Conservation (phyloP, 2,113 vertebrate species). For the Pelecanus crispus region DNA sequence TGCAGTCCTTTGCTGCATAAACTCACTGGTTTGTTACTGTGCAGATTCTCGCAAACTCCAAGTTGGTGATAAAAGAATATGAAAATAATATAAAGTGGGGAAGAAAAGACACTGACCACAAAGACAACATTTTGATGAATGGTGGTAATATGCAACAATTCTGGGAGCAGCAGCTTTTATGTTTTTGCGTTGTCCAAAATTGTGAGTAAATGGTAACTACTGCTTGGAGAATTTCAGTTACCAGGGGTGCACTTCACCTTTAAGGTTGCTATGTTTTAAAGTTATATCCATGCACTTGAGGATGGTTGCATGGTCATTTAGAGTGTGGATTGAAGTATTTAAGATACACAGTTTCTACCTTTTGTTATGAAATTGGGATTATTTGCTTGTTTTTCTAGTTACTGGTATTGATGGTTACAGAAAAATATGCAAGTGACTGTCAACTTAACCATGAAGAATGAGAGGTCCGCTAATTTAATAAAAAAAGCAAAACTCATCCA, state of each 20-base stretch:
- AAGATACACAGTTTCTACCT: not conserved
- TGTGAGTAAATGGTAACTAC: not conserved
- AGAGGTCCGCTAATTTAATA: not conserved
- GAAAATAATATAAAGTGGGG: not conserved
- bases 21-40: not conserved
- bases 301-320: not conserved
- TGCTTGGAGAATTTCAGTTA: not conserved
- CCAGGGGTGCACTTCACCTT: not conserved
- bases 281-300: not conserved
- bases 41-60: not conserved
- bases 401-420: not conserved
- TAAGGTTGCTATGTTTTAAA: not conserved
- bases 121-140: not conserved
- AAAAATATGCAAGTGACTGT: not conserved
- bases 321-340: not conserved
- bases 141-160: conserved; percentile 13
- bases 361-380: not conserved
- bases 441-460: not conserved
- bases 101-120: not conserved
- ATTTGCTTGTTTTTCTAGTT: not conserved
- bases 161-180: not conserved
- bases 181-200: not conserved
- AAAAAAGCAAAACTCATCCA: not conserved
- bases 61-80: not conserved
- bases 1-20: not conserved